phyloP scores from a whole-genome alignment of 2,888 invertebrate genomes.

The Andrena trimmerana region DNA sequence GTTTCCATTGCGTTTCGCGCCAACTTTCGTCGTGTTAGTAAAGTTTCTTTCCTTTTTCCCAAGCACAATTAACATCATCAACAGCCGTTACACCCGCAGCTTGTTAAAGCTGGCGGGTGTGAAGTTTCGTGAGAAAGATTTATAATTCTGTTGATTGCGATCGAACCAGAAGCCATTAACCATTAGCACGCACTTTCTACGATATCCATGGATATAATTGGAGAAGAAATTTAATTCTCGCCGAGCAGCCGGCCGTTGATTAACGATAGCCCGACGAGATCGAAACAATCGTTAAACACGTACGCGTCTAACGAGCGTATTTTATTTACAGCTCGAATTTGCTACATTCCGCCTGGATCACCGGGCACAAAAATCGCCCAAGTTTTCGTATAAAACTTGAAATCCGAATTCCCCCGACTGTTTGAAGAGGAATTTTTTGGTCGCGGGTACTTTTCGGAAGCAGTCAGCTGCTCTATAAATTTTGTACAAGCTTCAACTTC shows the following conservation, averaged over 20 bases:
- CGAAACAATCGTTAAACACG: background rate
- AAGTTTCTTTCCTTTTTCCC: background rate
- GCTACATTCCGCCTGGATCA: background rate
- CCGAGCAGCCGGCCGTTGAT: background rate
- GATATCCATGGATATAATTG: no score
- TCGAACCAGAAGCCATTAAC: background rate
- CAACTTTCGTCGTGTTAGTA: slow-evolving; percentile 3
- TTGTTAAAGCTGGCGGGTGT: slow-evolving; percentile 25
- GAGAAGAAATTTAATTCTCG: no score
- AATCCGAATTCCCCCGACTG: no score
- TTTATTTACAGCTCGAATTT: slow-evolving; percentile 12
- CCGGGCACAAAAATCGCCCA: background rate
- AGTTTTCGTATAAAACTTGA: background rate
- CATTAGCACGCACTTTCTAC: no score
- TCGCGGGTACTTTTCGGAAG: background rate
- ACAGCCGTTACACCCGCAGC: background rate
- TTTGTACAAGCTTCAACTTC: background rate
- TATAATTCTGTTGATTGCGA: slow-evolving; percentile 40
- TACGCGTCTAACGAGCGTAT: background rate
- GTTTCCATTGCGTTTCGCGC: background rate
- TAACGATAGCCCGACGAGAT: background rate
- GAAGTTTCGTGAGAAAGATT: slow-evolving; percentile 51
- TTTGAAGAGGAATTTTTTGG: background rate
- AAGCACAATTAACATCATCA: background rate
- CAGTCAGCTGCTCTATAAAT: slow-evolving; percentile 2